Conservation (phyloP, 2,888 invertebrate genomes). For the Dioctria linearis region DNA sequence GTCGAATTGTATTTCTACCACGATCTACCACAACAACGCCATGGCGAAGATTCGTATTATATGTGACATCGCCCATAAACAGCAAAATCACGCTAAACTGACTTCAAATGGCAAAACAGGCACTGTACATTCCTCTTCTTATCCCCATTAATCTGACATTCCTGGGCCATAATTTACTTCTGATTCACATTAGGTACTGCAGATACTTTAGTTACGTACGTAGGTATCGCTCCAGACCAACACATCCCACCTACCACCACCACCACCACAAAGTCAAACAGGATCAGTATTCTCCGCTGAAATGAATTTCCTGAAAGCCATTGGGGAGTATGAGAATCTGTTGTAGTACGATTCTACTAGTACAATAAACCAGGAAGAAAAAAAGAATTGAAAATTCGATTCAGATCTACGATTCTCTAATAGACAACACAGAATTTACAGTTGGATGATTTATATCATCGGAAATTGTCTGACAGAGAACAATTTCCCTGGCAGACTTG, state of each 20-base stretch:
- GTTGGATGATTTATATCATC: constrained; percentile 45
- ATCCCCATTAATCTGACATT: constrained; percentile 13
- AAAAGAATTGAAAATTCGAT: constrained; percentile 33
- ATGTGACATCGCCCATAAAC: too few species aligned
- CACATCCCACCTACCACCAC: too few species aligned
- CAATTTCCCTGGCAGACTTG: constrained; percentile 44
- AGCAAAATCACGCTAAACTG: too few species aligned
- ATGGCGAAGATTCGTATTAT: too few species aligned
- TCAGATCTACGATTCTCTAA: constrained; percentile 33
- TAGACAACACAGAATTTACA: constrained; percentile 44
- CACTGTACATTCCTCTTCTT: background rate
- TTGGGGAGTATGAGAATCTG: background rate
- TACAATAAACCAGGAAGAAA: background rate
- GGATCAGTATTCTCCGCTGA: background rate
- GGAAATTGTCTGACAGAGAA: constrained; percentile 48
- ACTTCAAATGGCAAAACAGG: background rate
- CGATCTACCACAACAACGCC: too few species aligned
- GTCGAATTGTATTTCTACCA: too few species aligned
- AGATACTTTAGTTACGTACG: background rate
- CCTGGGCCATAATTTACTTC: constrained; percentile 16
- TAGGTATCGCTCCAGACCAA: background rate
- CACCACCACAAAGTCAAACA: too few species aligned
- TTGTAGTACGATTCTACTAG: background rate
- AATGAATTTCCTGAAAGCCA: constrained; percentile 18
- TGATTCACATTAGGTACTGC: background rate